phyloP scores from a whole-genome alignment of 1,140 invertebrate genomes.

The Agrilus planipennis region DNA sequence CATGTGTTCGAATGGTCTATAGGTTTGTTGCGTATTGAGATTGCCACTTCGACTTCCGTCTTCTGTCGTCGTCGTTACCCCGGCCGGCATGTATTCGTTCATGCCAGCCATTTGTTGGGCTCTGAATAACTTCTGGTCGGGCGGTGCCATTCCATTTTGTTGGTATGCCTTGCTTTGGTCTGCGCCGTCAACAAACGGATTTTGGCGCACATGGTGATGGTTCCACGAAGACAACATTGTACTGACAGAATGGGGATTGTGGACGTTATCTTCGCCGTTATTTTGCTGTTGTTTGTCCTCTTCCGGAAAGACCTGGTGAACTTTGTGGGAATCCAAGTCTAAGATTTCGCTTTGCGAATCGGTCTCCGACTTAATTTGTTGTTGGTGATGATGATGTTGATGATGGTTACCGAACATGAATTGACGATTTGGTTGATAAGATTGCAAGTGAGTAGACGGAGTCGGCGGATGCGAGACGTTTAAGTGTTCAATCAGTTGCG shows the following conservation, averaged over 20 bases:
- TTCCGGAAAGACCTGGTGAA: conserved; percentile 50
- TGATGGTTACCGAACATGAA: conserved; percentile 36
- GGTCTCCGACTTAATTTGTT: conserved; percentile 44
- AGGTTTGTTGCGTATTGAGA: conserved; percentile 23
- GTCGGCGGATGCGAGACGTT: conserved; percentile 53
- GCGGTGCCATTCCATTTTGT: conserved; percentile 18
- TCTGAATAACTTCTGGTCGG: conserved; percentile 39
- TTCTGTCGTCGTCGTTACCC: conserved; percentile 19
- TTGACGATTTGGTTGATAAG: conserved; percentile 29
- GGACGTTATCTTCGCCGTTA: conserved; percentile 29
- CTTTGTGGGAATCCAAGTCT: conserved; percentile 80
- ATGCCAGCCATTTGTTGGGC: conserved; percentile 38
- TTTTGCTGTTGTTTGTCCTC: conserved; percentile 31
- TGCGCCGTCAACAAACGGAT: conserved; percentile 21
- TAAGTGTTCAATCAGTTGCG: conserved; percentile 57
- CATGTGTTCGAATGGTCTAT: conserved; percentile 41
- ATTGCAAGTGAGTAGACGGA: conserved; percentile 31
- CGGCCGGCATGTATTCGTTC: conserved; percentile 20
- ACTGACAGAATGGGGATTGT: conserved; percentile 44
- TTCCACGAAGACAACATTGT: conserved; percentile 46
- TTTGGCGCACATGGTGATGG: conserved; percentile 12
- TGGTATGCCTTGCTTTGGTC: conserved; percentile 37
- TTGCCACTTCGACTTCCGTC: conserved; percentile 9
- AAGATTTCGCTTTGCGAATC: conserved; percentile 67
- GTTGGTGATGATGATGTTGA: no score